Percentiles rank a stretch among this genome's conserved stretches.
Evolutionary conservation across 2,797 vertebrate genomes (phyloP).

Genomic region (Sparus aurata): DNA sequence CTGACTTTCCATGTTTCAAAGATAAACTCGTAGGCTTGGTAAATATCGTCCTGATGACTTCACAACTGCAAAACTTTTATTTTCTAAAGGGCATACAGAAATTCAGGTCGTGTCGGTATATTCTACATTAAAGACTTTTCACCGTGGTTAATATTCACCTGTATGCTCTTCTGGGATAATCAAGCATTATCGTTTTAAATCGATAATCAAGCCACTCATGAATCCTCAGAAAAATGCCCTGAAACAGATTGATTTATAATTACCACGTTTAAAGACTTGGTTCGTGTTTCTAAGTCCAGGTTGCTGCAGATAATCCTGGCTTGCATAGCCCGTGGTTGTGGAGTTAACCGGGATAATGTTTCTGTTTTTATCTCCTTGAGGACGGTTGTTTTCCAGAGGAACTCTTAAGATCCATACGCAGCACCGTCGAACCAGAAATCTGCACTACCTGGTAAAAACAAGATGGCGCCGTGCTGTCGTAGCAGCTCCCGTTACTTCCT

Average conservation of each 20-base stretch:
- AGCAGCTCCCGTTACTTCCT: too few species aligned
- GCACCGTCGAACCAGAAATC: neutral
- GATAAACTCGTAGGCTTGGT: conserved; percentile 58
- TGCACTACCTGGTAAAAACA: too few species aligned
- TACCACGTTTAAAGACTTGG: neutral
- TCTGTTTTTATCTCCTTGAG: neutral
- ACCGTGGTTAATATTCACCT: neutral
- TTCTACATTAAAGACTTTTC: neutral
- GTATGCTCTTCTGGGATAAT: neutral
- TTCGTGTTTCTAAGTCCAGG: neutral
- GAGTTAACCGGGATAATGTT: neutral
- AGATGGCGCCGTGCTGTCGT: too few species aligned
- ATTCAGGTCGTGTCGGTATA: neutral
- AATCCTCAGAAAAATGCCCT: neutral
- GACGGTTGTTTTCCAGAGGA: neutral
- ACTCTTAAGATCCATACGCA: neutral
- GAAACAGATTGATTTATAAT: neutral
- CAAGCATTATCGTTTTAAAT: neutral
- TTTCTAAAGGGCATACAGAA: neutral
- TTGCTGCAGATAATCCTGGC: neutral
- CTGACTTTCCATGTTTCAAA: conserved; percentile 58
- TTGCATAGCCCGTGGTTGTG: neutral
- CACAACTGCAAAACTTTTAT: neutral
- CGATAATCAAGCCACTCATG: neutral
- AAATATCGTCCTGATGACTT: conserved; percentile 1